phyloP scores from a whole-genome alignment of 1,140 invertebrate genomes.

The Drosophila ercepeae region DNA sequence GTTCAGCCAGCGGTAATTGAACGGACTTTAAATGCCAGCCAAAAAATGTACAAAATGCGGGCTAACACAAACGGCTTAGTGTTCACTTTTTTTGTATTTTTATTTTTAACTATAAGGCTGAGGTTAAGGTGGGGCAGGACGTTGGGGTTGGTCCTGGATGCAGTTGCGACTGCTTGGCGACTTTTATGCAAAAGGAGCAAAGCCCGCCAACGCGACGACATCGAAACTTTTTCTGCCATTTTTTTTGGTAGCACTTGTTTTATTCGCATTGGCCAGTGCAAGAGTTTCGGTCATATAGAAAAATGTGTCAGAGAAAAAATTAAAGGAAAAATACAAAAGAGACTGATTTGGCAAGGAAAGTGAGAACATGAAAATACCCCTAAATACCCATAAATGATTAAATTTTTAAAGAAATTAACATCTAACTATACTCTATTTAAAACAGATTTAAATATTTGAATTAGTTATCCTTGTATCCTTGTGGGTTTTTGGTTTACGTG shows the following conservation, averaged over 20 bases:
- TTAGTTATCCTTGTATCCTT: no score
- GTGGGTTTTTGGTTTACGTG: background rate
- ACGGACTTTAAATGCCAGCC: conserved; percentile 42
- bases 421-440: no score
- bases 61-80: conserved; percentile 42
- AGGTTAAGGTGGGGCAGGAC: conserved; percentile 11
- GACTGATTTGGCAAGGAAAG: background rate
- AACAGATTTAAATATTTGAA: no score
- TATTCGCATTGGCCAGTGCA: conserved; percentile 30
- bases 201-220: conserved; percentile 43
- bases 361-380: no score
- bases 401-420: no score
- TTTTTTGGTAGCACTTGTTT: conserved; percentile 27
- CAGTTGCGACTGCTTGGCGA: conserved; percentile 48
- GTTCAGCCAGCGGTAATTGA: conserved; percentile 39
- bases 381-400: no score
- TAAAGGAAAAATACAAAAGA: conserved; percentile 18
- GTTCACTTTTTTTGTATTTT: conserved; percentile 8
- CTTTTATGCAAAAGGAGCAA: conserved; percentile 55
- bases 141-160: conserved; percentile 11
- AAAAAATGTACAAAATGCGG: conserved; percentile 35
- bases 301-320: conserved; percentile 41
- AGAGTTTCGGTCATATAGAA: conserved; percentile 41
- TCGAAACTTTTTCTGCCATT: conserved; percentile 31
- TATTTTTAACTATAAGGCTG: conserved; percentile 22